phyloP scores from a whole-genome alignment of 2,797 vertebrate genomes.

The Aselliscus stoliczkanus region DNA sequence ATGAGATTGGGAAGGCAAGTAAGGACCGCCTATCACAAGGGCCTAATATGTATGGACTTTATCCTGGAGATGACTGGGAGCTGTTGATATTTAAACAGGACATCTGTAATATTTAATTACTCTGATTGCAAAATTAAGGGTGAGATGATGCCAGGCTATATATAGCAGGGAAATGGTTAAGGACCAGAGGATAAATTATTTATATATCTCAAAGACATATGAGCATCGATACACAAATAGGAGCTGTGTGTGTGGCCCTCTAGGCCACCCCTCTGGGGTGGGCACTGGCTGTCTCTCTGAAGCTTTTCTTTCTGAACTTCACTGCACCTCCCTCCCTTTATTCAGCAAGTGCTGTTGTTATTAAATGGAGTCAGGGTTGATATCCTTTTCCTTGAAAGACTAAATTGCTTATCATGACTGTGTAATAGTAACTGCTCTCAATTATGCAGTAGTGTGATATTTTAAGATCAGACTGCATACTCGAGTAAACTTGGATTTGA shows the following conservation, averaged over 20 bases:
- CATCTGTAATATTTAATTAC: constrained; percentile 12
- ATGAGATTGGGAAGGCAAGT: background rate
- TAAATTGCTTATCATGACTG: background rate
- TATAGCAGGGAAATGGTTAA: background rate
- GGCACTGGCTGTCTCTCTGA: background rate
- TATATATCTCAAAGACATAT: background rate
- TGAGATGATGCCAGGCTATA: background rate
- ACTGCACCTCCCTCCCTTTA: background rate
- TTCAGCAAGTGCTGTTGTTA: background rate
- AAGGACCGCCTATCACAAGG: background rate
- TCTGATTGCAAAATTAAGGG: constrained; percentile 12
- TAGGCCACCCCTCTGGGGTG: background rate
- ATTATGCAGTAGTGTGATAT: background rate
- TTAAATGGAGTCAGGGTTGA: background rate
- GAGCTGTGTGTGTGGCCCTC: background rate
- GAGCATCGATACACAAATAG: background rate
- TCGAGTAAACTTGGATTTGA: constrained; percentile 15
- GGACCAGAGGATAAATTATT: background rate
- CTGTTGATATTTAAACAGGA: background rate
- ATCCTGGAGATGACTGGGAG: background rate
- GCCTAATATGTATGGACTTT: background rate
- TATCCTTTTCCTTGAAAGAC: constrained; percentile 6
- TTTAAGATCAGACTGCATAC: background rate
- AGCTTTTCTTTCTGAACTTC: background rate
- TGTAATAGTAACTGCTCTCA: background rate